phyloP scores from a whole-genome alignment of 2,113 vertebrate species.

The Hypomesus transpacificus region DNA sequence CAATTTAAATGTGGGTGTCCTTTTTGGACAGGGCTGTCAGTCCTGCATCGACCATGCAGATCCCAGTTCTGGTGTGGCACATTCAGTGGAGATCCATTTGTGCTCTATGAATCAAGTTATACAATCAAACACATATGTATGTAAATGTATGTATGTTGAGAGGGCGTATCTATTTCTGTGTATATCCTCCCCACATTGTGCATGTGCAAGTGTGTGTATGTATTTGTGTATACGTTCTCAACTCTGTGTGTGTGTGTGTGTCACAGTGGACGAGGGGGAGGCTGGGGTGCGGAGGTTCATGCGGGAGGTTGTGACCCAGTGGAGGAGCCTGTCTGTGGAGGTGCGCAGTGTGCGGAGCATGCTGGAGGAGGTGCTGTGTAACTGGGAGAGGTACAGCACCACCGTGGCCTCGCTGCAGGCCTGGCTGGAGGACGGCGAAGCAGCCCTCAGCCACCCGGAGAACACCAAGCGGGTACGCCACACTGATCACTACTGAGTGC shows the following conservation, averaged over 20 bases:
- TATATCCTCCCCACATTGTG: neutral
- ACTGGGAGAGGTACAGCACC: constrained; percentile 86
- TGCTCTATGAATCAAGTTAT: neutral
- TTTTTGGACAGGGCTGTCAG: constrained; percentile 15
- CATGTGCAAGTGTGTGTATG: neutral
- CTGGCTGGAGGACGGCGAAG: constrained; percentile 92
- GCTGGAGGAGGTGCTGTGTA: constrained; percentile 90
- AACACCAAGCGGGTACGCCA: constrained; percentile 79
- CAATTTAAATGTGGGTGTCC: constrained; percentile 15
- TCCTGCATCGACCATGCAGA: neutral
- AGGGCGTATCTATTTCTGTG: constrained; percentile 21
- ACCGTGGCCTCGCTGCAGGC: constrained; percentile 85
- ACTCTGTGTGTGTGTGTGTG: constrained; percentile 22
- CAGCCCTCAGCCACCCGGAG: constrained; percentile 82
- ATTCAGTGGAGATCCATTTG: neutral
- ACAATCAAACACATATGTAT: neutral
- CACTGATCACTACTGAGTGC: neutral
- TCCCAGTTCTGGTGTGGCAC: neutral
- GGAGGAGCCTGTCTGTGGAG: constrained; percentile 90
- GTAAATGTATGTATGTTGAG: neutral
- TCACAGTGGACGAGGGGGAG: constrained; percentile 84
- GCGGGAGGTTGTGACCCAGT: constrained; percentile 87
- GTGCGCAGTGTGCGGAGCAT: constrained; percentile 90
- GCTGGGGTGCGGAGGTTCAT: constrained; percentile 81
- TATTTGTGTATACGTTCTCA: neutral